Evolutionary conservation across 2,888 invertebrate species (phyloP).

Genomic region (Kryphioiulus occultus): DNA sequence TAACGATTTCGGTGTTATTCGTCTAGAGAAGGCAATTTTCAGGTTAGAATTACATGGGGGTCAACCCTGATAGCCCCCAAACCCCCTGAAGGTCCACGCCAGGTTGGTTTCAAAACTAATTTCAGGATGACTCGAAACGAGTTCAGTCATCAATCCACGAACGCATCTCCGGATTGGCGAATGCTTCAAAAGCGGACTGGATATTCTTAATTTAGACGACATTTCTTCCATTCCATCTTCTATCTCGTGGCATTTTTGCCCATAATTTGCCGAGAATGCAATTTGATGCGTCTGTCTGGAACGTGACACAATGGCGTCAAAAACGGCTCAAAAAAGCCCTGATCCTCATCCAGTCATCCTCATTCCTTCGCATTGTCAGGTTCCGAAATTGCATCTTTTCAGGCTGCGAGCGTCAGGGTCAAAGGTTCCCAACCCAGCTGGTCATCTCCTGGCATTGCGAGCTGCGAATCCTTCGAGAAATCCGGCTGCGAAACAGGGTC

Average conservation of each 20-base stretch:
- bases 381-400: constrained; percentile 29
- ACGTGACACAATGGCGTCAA: not conserved
- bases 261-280: not conserved
- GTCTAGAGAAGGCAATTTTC: too few relatives aligned
- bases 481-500: not conserved
- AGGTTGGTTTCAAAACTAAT: not conserved
- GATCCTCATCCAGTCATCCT: not conserved
- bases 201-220: constrained; percentile 25
- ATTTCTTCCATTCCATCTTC: not conserved
- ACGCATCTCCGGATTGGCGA: not conserved
- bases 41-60: too few relatives aligned
- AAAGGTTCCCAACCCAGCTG: not conserved
- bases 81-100: too few relatives aligned
- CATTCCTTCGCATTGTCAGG: too few relatives aligned
- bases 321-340: not conserved
- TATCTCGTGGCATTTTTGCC: not conserved
- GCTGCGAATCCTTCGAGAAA: not conserved
- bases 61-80: too few relatives aligned
- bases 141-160: not conserved
- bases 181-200: not conserved
- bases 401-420: not conserved
- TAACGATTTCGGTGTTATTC: too few relatives aligned
- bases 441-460: not conserved
- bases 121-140: not conserved
- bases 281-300: not conserved